Evolutionary conservation across 2,113 vertebrate species (phyloP).

Genomic region (Brienomyrus longianalis): DNA sequence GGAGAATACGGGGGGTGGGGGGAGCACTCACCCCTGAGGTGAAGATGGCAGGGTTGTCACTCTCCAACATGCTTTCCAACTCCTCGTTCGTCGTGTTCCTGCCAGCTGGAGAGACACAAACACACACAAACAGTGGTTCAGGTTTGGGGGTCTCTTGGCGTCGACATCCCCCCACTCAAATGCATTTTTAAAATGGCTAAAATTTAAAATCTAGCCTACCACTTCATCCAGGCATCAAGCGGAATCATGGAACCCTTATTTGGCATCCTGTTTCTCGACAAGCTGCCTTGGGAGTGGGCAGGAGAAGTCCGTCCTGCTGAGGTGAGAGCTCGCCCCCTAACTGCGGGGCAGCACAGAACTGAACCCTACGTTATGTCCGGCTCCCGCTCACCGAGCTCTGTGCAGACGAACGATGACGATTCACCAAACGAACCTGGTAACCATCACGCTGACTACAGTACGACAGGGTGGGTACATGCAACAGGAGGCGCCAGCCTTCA

Average conservation of each 20-base stretch:
- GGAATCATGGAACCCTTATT: not conserved
- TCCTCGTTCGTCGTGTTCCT: slow-evolving; percentile 93
- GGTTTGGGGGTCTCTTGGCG: not conserved
- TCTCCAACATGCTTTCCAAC: slow-evolving; percentile 94
- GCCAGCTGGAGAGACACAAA: slow-evolving; percentile 66
- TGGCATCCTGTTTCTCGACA: not conserved
- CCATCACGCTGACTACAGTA: not conserved
- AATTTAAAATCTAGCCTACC: not conserved
- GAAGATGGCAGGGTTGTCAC: slow-evolving; percentile 91
- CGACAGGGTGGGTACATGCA: not conserved
- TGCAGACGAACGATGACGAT: not conserved
- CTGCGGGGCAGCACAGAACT: not conserved
- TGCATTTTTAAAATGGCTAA: not conserved
- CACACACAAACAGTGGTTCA: slow-evolving; percentile 13
- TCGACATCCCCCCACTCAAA: not conserved
- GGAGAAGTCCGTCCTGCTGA: not conserved
- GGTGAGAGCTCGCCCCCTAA: not conserved
- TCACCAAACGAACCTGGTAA: not conserved
- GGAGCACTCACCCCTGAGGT: slow-evolving; percentile 78
- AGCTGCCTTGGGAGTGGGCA: not conserved
- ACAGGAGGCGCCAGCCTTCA: not conserved
- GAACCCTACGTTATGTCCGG: not conserved
- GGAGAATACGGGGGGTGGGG: not conserved
- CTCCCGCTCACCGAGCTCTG: not conserved
- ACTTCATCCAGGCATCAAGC: not conserved